These are phyloP conservation scores for Hyaena hyaena DNA, from an alignment of 2,113 vertebrate species.

Conservation along the genomic window DNA sequence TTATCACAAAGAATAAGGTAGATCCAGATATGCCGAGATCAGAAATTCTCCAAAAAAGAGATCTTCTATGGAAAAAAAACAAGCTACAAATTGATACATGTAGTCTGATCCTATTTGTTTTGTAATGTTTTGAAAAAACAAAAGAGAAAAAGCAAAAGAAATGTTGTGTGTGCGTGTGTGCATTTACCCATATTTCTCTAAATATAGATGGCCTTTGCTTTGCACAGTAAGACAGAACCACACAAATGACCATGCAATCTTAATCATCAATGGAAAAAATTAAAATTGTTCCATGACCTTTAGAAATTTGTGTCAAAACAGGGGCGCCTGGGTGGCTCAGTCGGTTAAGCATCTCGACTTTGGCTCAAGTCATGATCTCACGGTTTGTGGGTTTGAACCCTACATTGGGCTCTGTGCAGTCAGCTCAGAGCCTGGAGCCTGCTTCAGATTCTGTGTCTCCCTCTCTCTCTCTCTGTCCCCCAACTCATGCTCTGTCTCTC, in stretches of 20 bases:
- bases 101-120: not conserved
- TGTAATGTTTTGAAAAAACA: conserved; percentile 5
- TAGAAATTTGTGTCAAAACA: conserved; percentile 23
- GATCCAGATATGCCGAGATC: not conserved
- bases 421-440: no score
- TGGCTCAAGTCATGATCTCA: no score
- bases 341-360: no score
- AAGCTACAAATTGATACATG: not conserved
- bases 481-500: no score
- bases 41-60: not conserved
- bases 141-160: not conserved
- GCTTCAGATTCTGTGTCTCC: no score
- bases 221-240: not conserved
- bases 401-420: no score
- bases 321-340: no score
- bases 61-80: not conserved
- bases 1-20: not conserved
- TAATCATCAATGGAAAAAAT: not conserved
- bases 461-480: no score
- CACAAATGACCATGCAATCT: not conserved
- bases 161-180: not conserved
- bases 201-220: not conserved
- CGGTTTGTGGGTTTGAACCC: no score
- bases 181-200: not conserved
- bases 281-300: not conserved